phyloP scores from a whole-genome alignment of 2,113 vertebrate species.

The Ictalurus punctatus region DNA sequence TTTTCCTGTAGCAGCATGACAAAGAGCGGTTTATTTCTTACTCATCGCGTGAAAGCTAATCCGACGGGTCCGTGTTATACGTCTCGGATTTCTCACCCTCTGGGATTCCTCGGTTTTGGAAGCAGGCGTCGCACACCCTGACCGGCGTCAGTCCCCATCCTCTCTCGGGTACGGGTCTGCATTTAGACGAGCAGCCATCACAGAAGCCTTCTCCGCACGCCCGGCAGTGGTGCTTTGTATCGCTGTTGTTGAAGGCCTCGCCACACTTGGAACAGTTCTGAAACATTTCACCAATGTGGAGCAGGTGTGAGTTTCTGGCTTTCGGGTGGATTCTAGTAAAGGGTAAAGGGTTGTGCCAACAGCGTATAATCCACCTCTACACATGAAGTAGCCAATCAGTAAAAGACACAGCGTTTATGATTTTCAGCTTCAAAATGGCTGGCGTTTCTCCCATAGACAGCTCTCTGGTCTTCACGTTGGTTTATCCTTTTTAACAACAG shows the following conservation, averaged over 20 bases:
- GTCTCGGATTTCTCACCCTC: constrained; percentile 36
- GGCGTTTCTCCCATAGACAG: too few relatives aligned
- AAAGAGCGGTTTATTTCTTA: too few relatives aligned
- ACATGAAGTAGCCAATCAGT: background rate
- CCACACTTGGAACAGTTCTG: constrained; percentile 91
- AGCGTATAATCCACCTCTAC: background rate
- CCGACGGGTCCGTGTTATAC: background rate
- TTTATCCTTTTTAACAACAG: too few relatives aligned
- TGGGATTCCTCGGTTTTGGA: constrained; percentile 71
- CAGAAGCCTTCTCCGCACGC: constrained; percentile 98
- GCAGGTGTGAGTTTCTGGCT: background rate
- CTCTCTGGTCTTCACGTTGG: too few relatives aligned
- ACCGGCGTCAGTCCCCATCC: constrained; percentile 94
- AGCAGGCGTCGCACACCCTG: constrained; percentile 92
- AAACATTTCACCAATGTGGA: background rate
- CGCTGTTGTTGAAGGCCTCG: constrained; percentile 85
- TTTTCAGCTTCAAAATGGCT: too few relatives aligned
- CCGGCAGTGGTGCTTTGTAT: constrained; percentile 97
- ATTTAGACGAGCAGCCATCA: constrained; percentile 89
- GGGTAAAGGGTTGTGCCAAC: background rate
- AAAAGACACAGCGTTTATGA: background rate
- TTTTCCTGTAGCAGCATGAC: too few relatives aligned
- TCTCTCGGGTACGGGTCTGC: constrained; percentile 90
- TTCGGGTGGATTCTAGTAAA: background rate
- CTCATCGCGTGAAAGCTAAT: too few relatives aligned